Percentiles rank a stretch among this genome's conserved stretches.
phyloP scores from a whole-genome alignment of 2,888 invertebrate species.

The Lasioglossum leucozonium region DNA sequence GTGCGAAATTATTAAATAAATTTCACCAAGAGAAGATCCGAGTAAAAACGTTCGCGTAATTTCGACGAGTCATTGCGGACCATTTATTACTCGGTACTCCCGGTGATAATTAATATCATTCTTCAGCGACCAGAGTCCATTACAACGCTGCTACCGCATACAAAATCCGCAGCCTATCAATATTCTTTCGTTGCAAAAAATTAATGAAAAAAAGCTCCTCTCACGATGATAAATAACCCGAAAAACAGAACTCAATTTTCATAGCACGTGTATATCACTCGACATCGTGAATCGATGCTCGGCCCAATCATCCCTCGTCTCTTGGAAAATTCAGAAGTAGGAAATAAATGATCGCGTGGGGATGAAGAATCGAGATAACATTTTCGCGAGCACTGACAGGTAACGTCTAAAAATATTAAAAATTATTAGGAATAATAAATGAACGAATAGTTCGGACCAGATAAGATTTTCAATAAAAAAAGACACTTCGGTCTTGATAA shows the following conservation, averaged over 20 bases:
- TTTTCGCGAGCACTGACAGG: not conserved
- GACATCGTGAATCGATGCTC: not conserved
- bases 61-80: not conserved
- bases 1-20: not conserved
- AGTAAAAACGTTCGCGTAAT: not conserved
- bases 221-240: not conserved
- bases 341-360: not conserved
- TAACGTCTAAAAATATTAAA: not conserved
- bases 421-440: not conserved
- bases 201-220: not conserved
- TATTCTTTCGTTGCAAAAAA: not conserved
- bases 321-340: not conserved
- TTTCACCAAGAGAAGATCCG: not conserved
- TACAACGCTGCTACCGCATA: not conserved
- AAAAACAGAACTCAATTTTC: not conserved
- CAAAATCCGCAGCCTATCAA: not conserved
- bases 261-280: not conserved
- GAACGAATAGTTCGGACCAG: not conserved
- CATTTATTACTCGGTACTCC: constrained; percentile 1
- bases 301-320: not conserved
- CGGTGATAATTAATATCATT: not conserved
- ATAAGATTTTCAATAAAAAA: not conserved
- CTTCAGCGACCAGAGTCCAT: not conserved
- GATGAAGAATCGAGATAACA: not conserved
- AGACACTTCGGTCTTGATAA: no score